Evolutionary conservation across 2,797 vertebrate genomes (phyloP).

Genomic region (Acridotheres tristis): DNA sequence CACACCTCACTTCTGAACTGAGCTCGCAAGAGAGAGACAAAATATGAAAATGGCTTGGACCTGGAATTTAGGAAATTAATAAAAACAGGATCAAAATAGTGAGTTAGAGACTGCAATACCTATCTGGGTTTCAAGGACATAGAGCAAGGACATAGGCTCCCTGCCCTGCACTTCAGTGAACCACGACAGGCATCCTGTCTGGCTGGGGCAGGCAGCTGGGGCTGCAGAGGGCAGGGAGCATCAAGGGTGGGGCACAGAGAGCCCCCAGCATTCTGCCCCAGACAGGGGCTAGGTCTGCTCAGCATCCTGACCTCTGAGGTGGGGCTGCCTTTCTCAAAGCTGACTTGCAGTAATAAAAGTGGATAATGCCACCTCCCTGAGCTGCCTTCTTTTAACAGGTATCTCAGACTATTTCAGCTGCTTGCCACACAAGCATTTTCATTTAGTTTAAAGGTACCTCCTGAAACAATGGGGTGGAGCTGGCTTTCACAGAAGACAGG

Average conservation of each 20-base stretch:
- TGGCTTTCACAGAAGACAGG: not conserved
- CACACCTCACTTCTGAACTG: not conserved
- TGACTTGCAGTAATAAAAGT: not conserved
- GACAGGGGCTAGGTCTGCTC: not conserved
- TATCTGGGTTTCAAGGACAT: not conserved
- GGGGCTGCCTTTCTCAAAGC: not conserved
- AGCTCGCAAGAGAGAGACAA: not conserved
- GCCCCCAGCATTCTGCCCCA: not conserved
- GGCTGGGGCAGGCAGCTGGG: no score
- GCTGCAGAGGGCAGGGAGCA: no score
- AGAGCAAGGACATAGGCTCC: no score
- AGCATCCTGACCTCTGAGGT: not conserved
- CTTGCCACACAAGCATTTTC: not conserved
- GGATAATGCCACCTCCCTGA: not conserved
- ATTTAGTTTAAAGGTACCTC: not conserved
- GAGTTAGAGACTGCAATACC: not conserved
- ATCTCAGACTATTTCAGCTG: not conserved
- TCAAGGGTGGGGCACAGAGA: not conserved
- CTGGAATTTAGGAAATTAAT: not conserved
- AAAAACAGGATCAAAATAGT: not conserved
- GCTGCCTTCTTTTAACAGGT: not conserved
- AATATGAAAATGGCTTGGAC: not conserved
- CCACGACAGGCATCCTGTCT: accelerated
- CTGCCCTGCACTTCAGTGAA: not conserved
- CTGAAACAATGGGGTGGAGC: not conserved